phyloP scores from a whole-genome alignment of 2,113 vertebrate genomes.

The Heterotilapia buettikoferi region DNA sequence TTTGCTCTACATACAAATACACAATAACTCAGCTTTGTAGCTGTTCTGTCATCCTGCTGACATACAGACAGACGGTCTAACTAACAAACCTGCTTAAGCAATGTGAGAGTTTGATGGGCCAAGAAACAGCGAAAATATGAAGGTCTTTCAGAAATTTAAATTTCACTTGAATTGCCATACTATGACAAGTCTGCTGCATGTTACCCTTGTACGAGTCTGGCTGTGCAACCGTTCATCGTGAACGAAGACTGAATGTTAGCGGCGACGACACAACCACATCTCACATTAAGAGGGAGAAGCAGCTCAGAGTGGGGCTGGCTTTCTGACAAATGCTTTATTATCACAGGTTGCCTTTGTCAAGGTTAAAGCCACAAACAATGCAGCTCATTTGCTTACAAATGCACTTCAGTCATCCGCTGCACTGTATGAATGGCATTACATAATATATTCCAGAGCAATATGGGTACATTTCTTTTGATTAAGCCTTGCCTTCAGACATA shows the following conservation, averaged over 20 bases:
- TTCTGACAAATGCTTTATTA: constrained; percentile 44
- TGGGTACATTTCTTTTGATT: constrained; percentile 45
- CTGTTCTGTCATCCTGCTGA: not conserved
- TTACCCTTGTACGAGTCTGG: not conserved
- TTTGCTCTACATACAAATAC: not conserved
- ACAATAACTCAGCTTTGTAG: not conserved
- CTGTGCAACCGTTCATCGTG: not conserved
- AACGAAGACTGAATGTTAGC: constrained; percentile 41
- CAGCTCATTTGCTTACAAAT: constrained; percentile 43
- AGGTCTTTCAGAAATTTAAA: not conserved
- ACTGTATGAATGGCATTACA: not conserved
- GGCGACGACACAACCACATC: not conserved
- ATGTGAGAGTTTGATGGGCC: not conserved
- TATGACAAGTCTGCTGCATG: not conserved
- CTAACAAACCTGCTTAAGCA: not conserved
- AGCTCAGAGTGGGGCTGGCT: constrained; percentile 10
- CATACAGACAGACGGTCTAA: not conserved
- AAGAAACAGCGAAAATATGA: not conserved
- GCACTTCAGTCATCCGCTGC: constrained; percentile 22
- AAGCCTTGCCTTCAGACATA: constrained; percentile 29
- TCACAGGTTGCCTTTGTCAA: constrained; percentile 31
- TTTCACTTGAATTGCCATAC: not conserved
- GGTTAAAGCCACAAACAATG: constrained; percentile 48
- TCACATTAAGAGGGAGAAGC: constrained; percentile 3
- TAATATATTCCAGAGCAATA: constrained; percentile 38